Conservation (phyloP, 2,888 invertebrate genomes). For the Linnaemya vulpina region DNA sequence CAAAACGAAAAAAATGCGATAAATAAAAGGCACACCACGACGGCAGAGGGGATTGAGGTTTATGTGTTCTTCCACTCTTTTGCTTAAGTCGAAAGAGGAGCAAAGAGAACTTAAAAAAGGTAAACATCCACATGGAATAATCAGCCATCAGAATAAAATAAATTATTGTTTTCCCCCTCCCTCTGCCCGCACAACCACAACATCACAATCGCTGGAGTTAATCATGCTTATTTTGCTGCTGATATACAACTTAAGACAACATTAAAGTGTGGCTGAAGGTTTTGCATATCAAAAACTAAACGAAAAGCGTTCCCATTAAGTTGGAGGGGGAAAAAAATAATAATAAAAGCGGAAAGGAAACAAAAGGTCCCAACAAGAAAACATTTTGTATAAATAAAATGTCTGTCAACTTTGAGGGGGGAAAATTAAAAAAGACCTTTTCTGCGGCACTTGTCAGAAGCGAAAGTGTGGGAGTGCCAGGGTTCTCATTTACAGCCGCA, state of each 20-base stretch:
- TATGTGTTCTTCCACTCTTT: neutral
- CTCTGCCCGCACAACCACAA: neutral
- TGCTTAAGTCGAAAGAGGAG: neutral
- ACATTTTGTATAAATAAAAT: neutral
- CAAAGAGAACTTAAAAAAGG: neutral
- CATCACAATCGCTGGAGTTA: neutral
- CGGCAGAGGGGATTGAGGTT: neutral
- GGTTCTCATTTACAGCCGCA: neutral
- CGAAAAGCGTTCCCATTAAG: slow-evolving; percentile 1
- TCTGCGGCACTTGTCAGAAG: neutral
- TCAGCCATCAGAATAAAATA: neutral
- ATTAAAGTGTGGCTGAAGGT: neutral
- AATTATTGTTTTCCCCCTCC: neutral
- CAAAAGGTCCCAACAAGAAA: neutral
- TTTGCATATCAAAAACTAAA: neutral
- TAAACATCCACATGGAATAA: neutral
- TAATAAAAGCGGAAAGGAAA: neutral
- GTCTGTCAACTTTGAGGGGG: neutral
- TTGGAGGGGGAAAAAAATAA: neutral
- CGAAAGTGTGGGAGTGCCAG: neutral
- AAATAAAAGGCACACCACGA: neutral
- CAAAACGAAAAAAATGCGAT: neutral
- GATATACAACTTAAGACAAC: neutral
- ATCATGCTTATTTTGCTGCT: neutral
- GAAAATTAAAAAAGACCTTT: slow-evolving; percentile 1